Evolutionary conservation across 1,140 invertebrate genomes (phyloP), one percentile per base, ranked within the genome.

Genomic region (Telenomus remus): DNA sequence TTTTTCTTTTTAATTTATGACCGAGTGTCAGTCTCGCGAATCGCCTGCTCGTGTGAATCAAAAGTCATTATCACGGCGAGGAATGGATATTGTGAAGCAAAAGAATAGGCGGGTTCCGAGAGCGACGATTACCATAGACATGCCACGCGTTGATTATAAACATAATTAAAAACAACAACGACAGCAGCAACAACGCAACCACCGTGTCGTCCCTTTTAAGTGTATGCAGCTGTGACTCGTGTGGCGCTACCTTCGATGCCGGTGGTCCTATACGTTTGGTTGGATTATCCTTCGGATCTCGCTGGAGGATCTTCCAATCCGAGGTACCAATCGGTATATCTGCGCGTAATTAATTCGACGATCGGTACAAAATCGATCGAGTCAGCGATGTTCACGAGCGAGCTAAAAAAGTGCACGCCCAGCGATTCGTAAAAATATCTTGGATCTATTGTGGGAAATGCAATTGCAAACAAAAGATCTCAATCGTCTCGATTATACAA

Each of bases 131-230:
- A 88, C 85, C 86, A 88, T 87, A 88, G 86, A 87, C 86, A 87
- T 81, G 86, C 83, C 81, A 80, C 77, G 84, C 82, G 83, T 85
- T 88, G 85, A 88, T 87, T 87, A 88, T 88, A 86, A 86, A 86
- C 83, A 88, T 87, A 88, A 87, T 87, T 87, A 87, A 88, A 88
- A 88, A 87, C 82, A 87, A 85, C 84, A 85, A 81, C 83, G 70
- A 78, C 71, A 72, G 76, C 68, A 72, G 70, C 71, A 78, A 72
- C 76, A 75, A 75, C 76, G 66, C 68, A 76, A 73, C 66, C 66
- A 60, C 79, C 55, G 66, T 74, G 75, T 79, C 69, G 75, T 82
- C 76, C 73, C 74, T 80, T 80, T 84, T 83, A 82, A 80, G 82
- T 74, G 80, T 82, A 81, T 84, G 82, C 82, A 84, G 80, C 76